Evolutionary conservation across 2,888 invertebrate genomes (phyloP), one percentile per base, ranked within the genome.

Genomic region (Silvanus unidentatus): DNA sequence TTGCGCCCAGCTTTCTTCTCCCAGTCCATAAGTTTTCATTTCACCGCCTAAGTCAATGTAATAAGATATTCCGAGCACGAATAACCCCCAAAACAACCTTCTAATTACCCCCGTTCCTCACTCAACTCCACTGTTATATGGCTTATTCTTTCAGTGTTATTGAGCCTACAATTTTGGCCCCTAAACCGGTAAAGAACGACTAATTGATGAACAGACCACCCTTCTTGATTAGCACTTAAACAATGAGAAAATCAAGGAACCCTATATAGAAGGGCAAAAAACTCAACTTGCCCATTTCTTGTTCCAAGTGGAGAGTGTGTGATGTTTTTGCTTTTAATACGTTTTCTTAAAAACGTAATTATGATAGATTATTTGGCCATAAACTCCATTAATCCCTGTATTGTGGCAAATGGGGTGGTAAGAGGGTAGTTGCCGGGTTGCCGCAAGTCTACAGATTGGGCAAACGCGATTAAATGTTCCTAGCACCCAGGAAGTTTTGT

Each of bases 181-280:
- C 8, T 16, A 32, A 4, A n/a, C 37, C 15, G 37, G 9, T 16
- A 54, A 57, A 60, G 58, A 57, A 54, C 44, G 54, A 55, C 56
- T 61, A 60, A 62, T 61, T 59, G 59, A 60, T 57, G 59, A 58
- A 62, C 57, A 55, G 55, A 57, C 55, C 56, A 48, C 52, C 53
- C 53, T 50, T 54, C 57, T 59, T 59, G 58, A 59, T 59, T 55
- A 59, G 56, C 55, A 53, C 55, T 59, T 61, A 57, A 54, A 57
- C 55, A 58, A 60, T 52, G 56, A 52, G 58, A 52, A 58, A 59
- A 58, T 53, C 57, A 32, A 32, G 4, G 3, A 4, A 9, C 32
- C 10, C 32, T n/a, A n/a, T n/a, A n/a, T n/a, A n/a, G n/a, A n/a
- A n/a, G n/a, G n/a, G 11, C 32, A 32, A 12, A 32, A 12, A 32